A percentile compares a stretch with the other conserved stretches of the same genome.
These are phyloP conservation scores for Eumacrocentrus americanus DNA, from an alignment of 2,888 invertebrate genomes.

Conservation along the genomic window DNA sequence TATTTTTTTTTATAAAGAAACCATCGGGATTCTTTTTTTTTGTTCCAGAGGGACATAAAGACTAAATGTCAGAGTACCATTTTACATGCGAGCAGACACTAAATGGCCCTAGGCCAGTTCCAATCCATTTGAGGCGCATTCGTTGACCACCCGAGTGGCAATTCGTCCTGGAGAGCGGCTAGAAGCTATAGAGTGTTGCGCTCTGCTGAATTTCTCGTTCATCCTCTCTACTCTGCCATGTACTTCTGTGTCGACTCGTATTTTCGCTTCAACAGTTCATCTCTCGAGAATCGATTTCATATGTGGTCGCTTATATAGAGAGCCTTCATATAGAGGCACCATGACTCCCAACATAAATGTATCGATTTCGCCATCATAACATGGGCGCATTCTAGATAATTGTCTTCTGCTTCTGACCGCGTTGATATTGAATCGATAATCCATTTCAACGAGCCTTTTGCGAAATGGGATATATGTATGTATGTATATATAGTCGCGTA, in stretches of 20 bases:
- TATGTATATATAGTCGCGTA: not conserved
- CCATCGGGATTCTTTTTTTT: not conserved
- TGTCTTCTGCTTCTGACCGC: not conserved
- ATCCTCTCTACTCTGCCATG: not conserved
- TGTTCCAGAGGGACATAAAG: not conserved
- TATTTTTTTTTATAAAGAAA: not conserved
- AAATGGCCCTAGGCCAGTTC: slow-evolving; percentile 34
- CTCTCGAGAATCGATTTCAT: not conserved
- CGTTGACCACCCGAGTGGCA: slow-evolving; percentile 33
- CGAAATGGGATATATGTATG: not conserved
- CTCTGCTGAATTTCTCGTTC: not conserved
- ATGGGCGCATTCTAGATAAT: not conserved
- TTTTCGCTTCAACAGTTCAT: slow-evolving; percentile 1
- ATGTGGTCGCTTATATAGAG: not conserved
- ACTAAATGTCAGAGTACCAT: not conserved
- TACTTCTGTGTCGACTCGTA: not conserved
- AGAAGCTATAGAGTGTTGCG: not conserved
- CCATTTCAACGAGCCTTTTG: not conserved
- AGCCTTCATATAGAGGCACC: not conserved
- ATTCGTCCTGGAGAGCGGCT: slow-evolving; percentile 30
- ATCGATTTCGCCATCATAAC: not conserved
- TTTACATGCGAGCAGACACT: slow-evolving; percentile 22
- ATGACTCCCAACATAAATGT: not conserved
- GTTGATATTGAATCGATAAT: not conserved
- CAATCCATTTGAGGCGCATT: slow-evolving; percentile 37